Evolutionary conservation across 2,888 invertebrate genomes (phyloP), one percentile per base, ranked within the genome.

Genomic region (Malthinus seriepunctatus): DNA sequence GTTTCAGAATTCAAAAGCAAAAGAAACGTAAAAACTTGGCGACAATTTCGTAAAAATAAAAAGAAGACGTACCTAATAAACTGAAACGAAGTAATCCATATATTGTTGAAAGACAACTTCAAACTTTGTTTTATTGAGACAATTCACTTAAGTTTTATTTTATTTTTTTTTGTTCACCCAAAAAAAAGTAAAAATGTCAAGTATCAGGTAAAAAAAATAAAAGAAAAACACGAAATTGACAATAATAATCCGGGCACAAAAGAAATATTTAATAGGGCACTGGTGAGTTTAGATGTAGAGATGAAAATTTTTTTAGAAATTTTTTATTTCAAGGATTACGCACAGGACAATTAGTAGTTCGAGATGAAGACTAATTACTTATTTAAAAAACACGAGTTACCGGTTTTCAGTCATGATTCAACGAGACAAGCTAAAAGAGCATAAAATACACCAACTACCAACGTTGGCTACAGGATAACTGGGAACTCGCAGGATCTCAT

Each of bases 401-500:
- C 42, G 45, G 55, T 32, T 55, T 55, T 50, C 52, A 53, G 58
- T 60, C 59, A 54, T 60, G 49, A 51, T 45, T 51, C 37, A 51
- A 39, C 52, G 53, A 45, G 48, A 52, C 38, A 33, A 37, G 32
- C 42, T 46, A 15, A 23, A 34, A 44, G 7, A 15, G 10, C 10
- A 47, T 10, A 32, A 32, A 42, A 34, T 35, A 33, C 35, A 45
- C 51, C 48, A 51, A 47, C 51, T 46, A 45, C 58, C 57, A 42
- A 42, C 50, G 60, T 48, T 31, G 55, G 60, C 56, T 57, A 60
- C 56, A 62, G 57, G 62, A 59, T 58, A 72, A 74, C 74, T 74
- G 74, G 74, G 71, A 70, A 69, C 70, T 69, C 67, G 68, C 67
- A 68, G 69, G 68, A 69, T 68, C 65, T 66, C 68, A 67, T 66